A percentile compares a stretch with the other conserved stretches of the same genome.
Evolutionary conservation across 2,888 invertebrate species (phyloP).

Genomic region (Xanthia togata): DNA sequence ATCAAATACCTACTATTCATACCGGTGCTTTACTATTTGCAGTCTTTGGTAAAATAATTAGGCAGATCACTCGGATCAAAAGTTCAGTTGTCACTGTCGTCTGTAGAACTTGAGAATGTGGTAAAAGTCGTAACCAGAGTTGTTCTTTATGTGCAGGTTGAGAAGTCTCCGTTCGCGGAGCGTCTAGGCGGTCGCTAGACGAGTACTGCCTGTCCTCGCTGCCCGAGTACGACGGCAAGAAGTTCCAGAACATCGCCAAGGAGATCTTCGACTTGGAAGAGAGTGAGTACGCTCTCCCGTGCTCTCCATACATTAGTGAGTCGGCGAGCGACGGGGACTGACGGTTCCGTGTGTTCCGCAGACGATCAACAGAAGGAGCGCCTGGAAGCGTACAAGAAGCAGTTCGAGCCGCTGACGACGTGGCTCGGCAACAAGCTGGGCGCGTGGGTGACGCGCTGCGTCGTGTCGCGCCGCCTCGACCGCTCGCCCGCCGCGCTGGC

Average conservation of each 20-base stretch:
- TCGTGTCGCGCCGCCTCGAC: constrained; percentile 96
- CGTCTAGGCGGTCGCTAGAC: constrained; percentile 97
- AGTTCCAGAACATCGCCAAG: constrained; percentile 99
- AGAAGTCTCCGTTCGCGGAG: constrained; percentile 98
- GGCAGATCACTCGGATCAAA: not conserved
- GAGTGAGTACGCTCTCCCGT: constrained; percentile 78
- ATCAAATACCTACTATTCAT: no score
- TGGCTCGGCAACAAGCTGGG: constrained; percentile 97
- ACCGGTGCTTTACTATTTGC: no score
- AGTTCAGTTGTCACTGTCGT: not conserved
- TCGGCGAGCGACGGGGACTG: not conserved
- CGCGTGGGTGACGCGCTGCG: constrained; percentile 94
- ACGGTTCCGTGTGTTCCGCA: constrained; percentile 55
- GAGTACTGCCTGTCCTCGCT: constrained; percentile 99
- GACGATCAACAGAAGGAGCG: constrained; percentile 93
- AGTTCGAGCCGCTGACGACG: constrained; percentile 96
- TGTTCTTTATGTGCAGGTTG: constrained; percentile 92
- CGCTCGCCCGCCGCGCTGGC: constrained; percentile 99
- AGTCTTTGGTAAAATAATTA: no score
- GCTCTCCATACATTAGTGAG: no score
- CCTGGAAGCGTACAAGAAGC: constrained; percentile 93
- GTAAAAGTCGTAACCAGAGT: constrained; percentile 71
- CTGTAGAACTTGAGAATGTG: not conserved
- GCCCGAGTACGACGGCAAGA: constrained; percentile 99
- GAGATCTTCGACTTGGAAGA: constrained; percentile 98